Base-by-base conservation (phyloP, 2,888 invertebrate genomes). In the Brassicogethes aeneus region DNA sequence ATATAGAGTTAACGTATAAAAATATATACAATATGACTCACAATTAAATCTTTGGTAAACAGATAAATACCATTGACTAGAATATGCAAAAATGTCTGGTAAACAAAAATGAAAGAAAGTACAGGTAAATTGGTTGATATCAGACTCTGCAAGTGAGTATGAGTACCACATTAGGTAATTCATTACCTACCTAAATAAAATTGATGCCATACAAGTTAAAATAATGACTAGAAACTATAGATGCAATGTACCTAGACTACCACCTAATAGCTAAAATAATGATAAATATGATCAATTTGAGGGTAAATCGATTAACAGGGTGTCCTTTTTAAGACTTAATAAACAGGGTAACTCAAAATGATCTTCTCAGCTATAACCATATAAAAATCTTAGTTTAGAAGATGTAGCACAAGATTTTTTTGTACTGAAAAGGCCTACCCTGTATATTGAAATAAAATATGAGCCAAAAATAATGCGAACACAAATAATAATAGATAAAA, bases 241-340 rank as follows among this genome's bases (percentile, higher is more conserved):
- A n/a, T n/a, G n/a, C n/a, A n/a, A n/a, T n/a, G n/a, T n/a, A n/a
- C 48, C 57, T 57, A 61, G 49, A 53, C 55, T 57, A 56, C 52
- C 50, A 47, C 50, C 61, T 62, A 55, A 61, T 64, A 62, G 63
- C 63, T 65, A 65, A 62, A 63, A 62, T 61, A 58, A 56, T 51
- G 47, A 60, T 57, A 55, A 53, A 52, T 51, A 57, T 55, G 56
- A 33, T n/a, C 5, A 14, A 33, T 7, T 23, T 5, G 10, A 7
- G 23, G 10, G 23, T n/a, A n/a, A n/a, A n/a, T n/a, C n/a, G n/a
- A n/a, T n/a, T n/a, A n/a, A n/a, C n/a, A n/a, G n/a, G n/a, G n/a
- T n/a, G n/a, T n/a, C n/a, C n/a, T n/a, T n/a, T n/a, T n/a, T n/a
- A n/a, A n/a, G n/a, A n/a, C n/a, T n/a, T n/a, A n/a, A n/a, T n/a